A percentile compares a stretch with the other conserved stretches of the same genome.
phyloP scores from a whole-genome alignment of 2,797 vertebrate species.

The Psittacula echo region DNA sequence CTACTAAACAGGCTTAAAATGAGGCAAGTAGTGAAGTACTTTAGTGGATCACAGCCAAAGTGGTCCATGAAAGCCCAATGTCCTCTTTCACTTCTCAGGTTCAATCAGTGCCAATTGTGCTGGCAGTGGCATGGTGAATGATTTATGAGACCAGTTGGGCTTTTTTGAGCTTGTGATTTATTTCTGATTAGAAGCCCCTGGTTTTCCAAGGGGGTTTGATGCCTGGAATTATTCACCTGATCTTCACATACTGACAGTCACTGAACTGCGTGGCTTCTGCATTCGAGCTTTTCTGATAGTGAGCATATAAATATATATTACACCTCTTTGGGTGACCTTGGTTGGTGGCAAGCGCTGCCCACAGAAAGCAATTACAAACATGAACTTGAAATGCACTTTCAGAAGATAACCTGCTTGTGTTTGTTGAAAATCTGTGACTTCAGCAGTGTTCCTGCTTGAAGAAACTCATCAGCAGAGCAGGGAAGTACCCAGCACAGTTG shows the following conservation, averaged over 20 bases:
- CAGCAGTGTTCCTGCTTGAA: neutral
- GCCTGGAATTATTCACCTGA: neutral
- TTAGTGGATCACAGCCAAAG: neutral
- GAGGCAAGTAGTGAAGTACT: neutral
- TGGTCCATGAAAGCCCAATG: neutral
- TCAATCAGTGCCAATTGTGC: neutral
- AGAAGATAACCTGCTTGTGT: neutral
- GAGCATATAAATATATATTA: accelerated
- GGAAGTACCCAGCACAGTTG: neutral
- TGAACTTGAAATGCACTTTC: neutral
- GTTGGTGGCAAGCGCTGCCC: accelerated
- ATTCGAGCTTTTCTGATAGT: neutral
- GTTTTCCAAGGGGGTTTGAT: neutral
- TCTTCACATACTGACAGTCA: neutral
- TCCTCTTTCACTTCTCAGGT: neutral
- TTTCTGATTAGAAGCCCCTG: neutral
- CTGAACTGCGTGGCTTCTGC: neutral
- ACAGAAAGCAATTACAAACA: neutral
- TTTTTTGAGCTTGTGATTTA: neutral
- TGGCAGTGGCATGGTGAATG: neutral
- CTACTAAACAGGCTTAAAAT: neutral
- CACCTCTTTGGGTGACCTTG: neutral
- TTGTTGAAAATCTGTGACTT: neutral
- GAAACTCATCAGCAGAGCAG: neutral
- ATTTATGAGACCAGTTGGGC: neutral